A percentile compares a stretch with the other conserved stretches of the same genome.
Conservation (phyloP, 2,113 vertebrate species). For the Bujurquina vittata region DNA sequence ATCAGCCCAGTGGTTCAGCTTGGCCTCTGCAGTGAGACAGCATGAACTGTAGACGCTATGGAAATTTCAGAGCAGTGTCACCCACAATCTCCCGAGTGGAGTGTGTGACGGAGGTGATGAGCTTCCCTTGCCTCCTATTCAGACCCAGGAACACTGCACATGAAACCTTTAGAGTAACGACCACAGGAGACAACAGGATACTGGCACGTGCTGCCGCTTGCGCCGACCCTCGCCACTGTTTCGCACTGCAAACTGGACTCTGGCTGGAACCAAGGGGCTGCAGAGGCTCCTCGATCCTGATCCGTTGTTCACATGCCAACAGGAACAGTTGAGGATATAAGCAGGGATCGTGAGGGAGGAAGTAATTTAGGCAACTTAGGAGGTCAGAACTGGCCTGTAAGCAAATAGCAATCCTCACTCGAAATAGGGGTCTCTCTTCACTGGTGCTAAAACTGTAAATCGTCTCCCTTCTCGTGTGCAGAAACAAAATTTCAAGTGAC, state of each 20-base stretch:
- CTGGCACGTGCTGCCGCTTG: constrained; percentile 27
- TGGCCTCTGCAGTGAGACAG: constrained; percentile 56
- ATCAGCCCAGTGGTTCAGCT: constrained; percentile 60
- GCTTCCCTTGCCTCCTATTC: constrained; percentile 56
- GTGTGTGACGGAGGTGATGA: constrained; percentile 54
- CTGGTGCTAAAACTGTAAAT: constrained; percentile 68
- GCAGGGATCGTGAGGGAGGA: constrained; percentile 10
- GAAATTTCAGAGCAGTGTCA: constrained; percentile 46
- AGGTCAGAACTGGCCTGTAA: constrained; percentile 64
- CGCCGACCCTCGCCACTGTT: constrained; percentile 25
- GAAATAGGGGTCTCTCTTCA: constrained; percentile 66
- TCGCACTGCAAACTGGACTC: constrained; percentile 51
- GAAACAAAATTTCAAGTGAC: constrained; percentile 73
- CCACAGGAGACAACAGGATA: constrained; percentile 32
- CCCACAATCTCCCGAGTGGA: constrained; percentile 60
- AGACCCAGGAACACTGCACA: constrained; percentile 43
- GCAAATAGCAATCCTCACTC: constrained; percentile 71
- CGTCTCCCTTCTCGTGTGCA: constrained; percentile 65
- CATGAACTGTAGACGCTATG: constrained; percentile 56
- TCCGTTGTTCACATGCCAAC: constrained; percentile 50
- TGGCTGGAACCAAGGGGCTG: constrained; percentile 43
- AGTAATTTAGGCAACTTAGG: constrained; percentile 50
- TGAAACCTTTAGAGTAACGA: constrained; percentile 30
- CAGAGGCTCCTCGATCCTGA: constrained; percentile 59
- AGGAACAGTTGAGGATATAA: constrained; percentile 43